Conservation (phyloP, 2,888 invertebrate species). For the Adelognathus sp. region DNA sequence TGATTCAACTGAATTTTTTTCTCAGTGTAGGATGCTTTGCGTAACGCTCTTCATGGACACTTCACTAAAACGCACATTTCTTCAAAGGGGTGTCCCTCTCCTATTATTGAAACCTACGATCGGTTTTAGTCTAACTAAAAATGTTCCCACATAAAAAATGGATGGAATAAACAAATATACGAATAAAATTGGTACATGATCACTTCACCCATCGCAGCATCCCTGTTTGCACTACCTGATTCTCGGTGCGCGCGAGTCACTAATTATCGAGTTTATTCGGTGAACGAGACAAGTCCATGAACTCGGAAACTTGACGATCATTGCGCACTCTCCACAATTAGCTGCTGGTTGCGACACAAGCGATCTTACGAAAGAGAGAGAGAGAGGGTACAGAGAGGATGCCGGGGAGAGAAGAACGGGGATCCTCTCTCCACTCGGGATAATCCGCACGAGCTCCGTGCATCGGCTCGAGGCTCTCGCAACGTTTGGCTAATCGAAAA, state of each 20-base stretch:
- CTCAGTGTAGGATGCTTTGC: too few relatives aligned
- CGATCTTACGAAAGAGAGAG: not conserved
- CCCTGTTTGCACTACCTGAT: constrained; percentile 33
- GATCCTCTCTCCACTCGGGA: not conserved
- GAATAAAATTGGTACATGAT: constrained; percentile 18
- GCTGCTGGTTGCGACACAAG: constrained; percentile 31
- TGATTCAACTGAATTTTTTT: too few relatives aligned
- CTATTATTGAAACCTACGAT: too few relatives aligned
- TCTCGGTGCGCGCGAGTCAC: constrained; percentile 43
- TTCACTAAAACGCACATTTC: too few relatives aligned
- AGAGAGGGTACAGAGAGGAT: not conserved
- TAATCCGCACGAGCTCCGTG: not conserved
- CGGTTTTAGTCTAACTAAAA: too few relatives aligned
- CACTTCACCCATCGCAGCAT: not conserved
- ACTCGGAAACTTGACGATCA: constrained; percentile 67
- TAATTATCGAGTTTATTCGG: constrained; percentile 72
- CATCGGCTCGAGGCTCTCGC: constrained; percentile 6
- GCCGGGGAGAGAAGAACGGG: constrained; percentile 4
- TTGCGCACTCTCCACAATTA: constrained; percentile 58
- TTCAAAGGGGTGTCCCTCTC: too few relatives aligned
- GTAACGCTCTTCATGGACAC: too few relatives aligned
- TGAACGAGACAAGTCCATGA: constrained; percentile 70
- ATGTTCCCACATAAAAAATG: not conserved
- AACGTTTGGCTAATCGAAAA: constrained; percentile 58
- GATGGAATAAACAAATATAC: not conserved